These are phyloP conservation scores for Phylloscopus trochiloides DNA, from an alignment of 2,113 vertebrate species.

Conservation along the genomic window DNA sequence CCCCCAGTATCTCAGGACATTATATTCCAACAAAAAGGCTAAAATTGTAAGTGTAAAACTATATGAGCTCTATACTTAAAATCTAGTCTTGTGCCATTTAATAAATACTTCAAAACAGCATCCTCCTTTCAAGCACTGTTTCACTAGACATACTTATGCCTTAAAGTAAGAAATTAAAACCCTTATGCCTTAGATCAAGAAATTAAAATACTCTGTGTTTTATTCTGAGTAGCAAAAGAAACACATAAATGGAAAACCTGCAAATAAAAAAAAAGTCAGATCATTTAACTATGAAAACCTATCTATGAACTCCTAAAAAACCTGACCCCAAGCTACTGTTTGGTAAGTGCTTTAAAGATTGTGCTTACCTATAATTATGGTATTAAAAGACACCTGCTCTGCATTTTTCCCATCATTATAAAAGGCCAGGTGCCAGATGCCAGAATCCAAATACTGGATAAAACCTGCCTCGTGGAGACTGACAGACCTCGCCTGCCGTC, in stretches of 20 bases:
- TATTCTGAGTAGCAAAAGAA: not conserved
- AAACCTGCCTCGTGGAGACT: conserved; percentile 93
- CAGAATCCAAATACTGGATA: conserved; percentile 94
- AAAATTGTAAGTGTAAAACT: not conserved
- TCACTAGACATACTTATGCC: not conserved
- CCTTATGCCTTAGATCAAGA: not conserved
- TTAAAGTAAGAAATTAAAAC: conserved; percentile 11
- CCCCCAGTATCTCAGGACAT: not conserved
- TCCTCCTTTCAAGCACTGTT: not conserved
- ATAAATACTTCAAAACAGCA: not conserved
- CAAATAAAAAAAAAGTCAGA: not conserved
- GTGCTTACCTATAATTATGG: conserved; percentile 90
- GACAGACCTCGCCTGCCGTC: conserved; percentile 81
- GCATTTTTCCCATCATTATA: conserved; percentile 93
- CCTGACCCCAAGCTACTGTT: not conserved
- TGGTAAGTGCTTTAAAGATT: not conserved
- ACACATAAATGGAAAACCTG: not conserved
- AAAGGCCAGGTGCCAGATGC: conserved; percentile 98
- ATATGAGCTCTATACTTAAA: not conserved
- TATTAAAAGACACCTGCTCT: conserved; percentile 93
- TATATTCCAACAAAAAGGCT: not conserved
- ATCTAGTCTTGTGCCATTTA: not conserved
- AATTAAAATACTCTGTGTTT: not conserved
- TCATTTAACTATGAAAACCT: not conserved
- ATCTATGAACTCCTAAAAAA: not conserved